These are phyloP conservation scores for Glossosoma conforme DNA, from an alignment of 1,140 invertebrate genomes.

Conservation along the genomic window DNA sequence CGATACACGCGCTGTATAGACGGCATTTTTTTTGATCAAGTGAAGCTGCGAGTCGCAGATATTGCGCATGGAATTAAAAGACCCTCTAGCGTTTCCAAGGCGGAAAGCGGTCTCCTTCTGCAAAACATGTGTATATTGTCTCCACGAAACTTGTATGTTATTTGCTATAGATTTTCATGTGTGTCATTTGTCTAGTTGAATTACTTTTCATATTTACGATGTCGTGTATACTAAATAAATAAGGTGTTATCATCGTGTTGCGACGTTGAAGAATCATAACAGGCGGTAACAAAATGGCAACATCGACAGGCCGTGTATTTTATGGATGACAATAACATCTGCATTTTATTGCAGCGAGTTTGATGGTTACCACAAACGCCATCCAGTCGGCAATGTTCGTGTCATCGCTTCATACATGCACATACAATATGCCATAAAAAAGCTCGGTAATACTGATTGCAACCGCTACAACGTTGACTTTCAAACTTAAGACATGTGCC, in stretches of 20 bases:
- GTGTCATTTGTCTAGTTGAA: neutral
- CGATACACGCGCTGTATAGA: too few species aligned
- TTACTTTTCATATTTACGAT: neutral
- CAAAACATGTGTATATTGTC: neutral
- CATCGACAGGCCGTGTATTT: constrained; percentile 3
- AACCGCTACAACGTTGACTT: too few species aligned
- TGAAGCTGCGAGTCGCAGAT: too few species aligned
- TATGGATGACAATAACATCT: constrained; percentile 21
- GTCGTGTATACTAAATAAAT: neutral
- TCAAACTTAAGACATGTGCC: too few species aligned
- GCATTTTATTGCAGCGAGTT: constrained; percentile 15
- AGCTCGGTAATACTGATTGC: neutral
- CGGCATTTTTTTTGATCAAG: too few species aligned
- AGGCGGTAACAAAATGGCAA: neutral
- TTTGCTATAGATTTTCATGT: neutral
- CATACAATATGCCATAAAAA: neutral
- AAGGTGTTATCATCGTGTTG: neutral
- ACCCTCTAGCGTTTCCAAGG: too few species aligned
- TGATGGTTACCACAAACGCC: constrained; percentile 2
- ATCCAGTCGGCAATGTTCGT: constrained; percentile 1
- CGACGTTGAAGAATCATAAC: neutral
- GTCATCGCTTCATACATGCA: neutral
- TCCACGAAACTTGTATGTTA: neutral
- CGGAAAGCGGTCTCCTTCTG: too few species aligned
- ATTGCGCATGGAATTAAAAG: too few species aligned